Evolutionary conservation across 2,797 vertebrate species (phyloP).

Genomic region (Labeo calbasu): DNA sequence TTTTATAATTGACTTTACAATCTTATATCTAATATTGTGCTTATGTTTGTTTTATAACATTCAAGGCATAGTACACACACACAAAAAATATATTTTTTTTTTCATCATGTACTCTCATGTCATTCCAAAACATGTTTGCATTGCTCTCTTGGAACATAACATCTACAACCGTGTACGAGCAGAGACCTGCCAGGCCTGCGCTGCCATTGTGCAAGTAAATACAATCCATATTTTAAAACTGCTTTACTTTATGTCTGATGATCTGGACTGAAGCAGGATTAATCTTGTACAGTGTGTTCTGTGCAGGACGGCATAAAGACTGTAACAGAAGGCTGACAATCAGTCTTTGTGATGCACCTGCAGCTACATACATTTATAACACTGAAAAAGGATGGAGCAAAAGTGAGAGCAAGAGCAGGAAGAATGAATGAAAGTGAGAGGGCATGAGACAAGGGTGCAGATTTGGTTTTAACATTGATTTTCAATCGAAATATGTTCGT

Average conservation of each 20-base stretch:
- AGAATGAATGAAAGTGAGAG: not conserved
- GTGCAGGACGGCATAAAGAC: not conserved
- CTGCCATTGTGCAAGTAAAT: conserved; percentile 4
- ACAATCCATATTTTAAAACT: conserved; percentile 9
- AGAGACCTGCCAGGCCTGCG: not conserved
- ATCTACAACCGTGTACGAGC: not conserved
- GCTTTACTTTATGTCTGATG: not conserved
- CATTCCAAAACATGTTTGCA: not conserved
- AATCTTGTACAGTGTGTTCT: not conserved
- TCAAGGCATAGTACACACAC: not conserved
- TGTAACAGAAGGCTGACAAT: not conserved
- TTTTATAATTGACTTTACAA: not conserved
- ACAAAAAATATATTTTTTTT: too few relatives aligned
- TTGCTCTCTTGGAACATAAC: not conserved
- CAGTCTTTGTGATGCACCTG: not conserved
- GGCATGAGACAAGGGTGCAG: not conserved
- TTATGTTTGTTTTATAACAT: not conserved
- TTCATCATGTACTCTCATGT: not conserved
- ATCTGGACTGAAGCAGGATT: not conserved
- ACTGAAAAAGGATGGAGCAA: not conserved
- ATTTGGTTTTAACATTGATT: not conserved
- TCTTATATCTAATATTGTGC: not conserved
- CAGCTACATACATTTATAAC: not conserved
- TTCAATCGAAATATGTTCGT: not conserved
- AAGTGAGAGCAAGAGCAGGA: not conserved